A percentile compares a stretch with the other conserved stretches of the same genome.
Evolutionary conservation across 2,113 vertebrate genomes (phyloP).

Genomic region (Catharus minimus): DNA sequence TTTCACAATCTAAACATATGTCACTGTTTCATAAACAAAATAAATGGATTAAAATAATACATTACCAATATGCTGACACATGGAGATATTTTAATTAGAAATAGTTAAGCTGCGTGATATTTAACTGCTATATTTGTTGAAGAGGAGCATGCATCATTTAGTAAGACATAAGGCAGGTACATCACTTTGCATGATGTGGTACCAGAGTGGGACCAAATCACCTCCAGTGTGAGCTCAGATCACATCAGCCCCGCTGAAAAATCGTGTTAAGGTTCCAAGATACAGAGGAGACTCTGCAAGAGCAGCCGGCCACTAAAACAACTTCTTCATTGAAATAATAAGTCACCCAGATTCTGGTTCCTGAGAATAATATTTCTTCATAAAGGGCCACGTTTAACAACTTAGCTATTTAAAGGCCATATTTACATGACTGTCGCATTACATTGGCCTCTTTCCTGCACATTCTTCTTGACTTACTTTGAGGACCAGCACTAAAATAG

Average conservation of each 20-base stretch:
- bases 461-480: conserved; percentile 77
- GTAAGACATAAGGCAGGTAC: conserved; percentile 78
- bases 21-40: conserved; percentile 88
- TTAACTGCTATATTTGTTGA: conserved; percentile 81
- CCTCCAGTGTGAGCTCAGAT: conserved; percentile 52
- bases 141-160: conserved; percentile 77
- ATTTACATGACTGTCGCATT: conserved; percentile 77
- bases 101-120: conserved; percentile 80
- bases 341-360: conserved; percentile 59
- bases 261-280: conserved; percentile 8
- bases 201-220: conserved; percentile 62
- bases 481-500: conserved; percentile 79
- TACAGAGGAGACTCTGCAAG: conserved; percentile 5
- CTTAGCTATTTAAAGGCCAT: conserved; percentile 71
- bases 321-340: conserved; percentile 53
- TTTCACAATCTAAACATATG: conserved; percentile 94
- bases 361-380: conserved; percentile 72
- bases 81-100: conserved; percentile 93
- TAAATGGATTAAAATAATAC: conserved; percentile 97
- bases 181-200: conserved; percentile 64
- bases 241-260: conserved; percentile 58
- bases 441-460: conserved; percentile 65
- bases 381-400: conserved; percentile 68
- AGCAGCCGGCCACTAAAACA: conserved; percentile 34
- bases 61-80: conserved; percentile 91